Percentiles rank a stretch among this genome's conserved stretches.
Evolutionary conservation across 2,797 vertebrate species (phyloP).

Genomic region (Stomatorhinus walkeri): DNA sequence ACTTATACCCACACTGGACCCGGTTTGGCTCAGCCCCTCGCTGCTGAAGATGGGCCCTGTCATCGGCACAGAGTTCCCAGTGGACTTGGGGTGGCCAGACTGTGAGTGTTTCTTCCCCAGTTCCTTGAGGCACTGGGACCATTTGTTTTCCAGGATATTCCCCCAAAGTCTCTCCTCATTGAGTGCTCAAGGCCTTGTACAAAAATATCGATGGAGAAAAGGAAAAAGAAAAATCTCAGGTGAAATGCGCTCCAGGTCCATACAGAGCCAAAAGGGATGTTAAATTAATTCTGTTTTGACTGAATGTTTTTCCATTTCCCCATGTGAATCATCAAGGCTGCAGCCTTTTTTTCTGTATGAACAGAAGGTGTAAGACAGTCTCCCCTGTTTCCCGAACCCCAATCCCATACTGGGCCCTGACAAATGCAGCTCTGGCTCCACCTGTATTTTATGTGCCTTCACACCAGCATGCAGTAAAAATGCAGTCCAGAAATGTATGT

Average conservation of each 20-base stretch:
- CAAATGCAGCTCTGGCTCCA: neutral
- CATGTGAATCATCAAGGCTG: neutral
- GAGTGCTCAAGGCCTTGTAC: slow-evolving; percentile 2
- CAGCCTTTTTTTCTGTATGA: neutral
- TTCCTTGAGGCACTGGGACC: neutral
- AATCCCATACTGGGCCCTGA: neutral
- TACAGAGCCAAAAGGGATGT: neutral
- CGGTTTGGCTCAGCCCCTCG: neutral
- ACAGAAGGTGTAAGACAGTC: neutral
- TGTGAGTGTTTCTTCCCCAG: neutral
- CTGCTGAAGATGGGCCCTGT: neutral
- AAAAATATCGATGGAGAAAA: neutral
- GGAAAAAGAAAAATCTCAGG: neutral
- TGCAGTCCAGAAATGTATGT: neutral
- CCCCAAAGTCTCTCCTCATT: neutral
- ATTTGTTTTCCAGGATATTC: neutral
- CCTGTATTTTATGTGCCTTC: neutral
- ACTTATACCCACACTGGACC: neutral
- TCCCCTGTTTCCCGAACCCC: neutral
- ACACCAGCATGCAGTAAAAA: neutral
- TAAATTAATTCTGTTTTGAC: neutral
- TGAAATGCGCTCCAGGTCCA: neutral
- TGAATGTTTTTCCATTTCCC: neutral
- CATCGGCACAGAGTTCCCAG: neutral
- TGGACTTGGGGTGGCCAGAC: neutral